These are phyloP conservation scores for Chaetogeoica ovagalla DNA, from an alignment of 2,888 invertebrate genomes.

Conservation along the genomic window DNA sequence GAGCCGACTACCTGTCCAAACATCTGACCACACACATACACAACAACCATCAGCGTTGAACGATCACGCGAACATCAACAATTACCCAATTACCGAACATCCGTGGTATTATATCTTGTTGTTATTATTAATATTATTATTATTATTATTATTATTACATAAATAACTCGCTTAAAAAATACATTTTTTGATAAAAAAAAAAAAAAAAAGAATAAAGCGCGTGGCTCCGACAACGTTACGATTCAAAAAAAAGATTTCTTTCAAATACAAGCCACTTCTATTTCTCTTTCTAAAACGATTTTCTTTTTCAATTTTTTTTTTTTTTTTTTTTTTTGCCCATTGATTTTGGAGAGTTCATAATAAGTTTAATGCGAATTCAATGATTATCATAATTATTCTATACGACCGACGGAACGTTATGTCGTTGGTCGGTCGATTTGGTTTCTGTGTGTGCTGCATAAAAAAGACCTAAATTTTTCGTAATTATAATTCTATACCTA, in stretches of 20 bases:
- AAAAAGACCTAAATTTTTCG: constrained; percentile 25
- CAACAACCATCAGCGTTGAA: constrained; percentile 55
- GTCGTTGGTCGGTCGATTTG: background rate
- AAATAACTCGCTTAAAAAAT: background rate
- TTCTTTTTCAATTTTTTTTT: background rate
- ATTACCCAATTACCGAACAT: background rate
- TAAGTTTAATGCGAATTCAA: background rate
- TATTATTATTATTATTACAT: constrained; percentile 18
- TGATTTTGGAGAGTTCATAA: background rate
- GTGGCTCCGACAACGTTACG: background rate
- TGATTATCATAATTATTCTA: no score
- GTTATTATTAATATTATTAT: background rate
- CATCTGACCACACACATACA: constrained; percentile 89
- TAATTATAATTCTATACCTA: constrained; percentile 1
- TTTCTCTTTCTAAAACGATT: background rate
- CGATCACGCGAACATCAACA: background rate
- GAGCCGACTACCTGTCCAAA: constrained; percentile 87
- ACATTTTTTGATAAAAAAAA: background rate
- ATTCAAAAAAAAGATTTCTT: constrained; percentile 12
- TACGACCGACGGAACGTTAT: no score
- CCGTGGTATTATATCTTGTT: background rate
- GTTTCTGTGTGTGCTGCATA: no score
- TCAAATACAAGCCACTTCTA: background rate
- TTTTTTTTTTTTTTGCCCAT: background rate
- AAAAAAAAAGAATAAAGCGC: no score